Evolutionary conservation across 2,888 invertebrate species (phyloP).

Genomic region (Calameuta pallipes): DNA sequence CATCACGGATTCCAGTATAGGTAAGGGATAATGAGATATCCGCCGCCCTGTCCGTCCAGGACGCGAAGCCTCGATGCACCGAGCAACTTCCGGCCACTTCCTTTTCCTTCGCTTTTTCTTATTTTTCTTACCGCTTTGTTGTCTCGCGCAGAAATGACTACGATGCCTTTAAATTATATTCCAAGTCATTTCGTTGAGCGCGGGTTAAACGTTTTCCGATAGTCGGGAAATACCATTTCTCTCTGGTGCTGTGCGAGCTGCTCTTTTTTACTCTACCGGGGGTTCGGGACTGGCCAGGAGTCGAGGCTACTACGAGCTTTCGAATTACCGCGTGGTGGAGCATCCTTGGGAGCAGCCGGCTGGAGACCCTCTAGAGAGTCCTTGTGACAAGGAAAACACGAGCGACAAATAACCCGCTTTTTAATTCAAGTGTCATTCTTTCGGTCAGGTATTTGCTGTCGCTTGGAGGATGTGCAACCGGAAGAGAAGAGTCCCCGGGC

Average conservation of each 20-base stretch:
- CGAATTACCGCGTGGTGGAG: background rate
- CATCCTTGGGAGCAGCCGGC: background rate
- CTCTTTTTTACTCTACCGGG: background rate
- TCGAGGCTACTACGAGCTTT: background rate
- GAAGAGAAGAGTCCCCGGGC: background rate
- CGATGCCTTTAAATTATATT: slow-evolving; percentile 13
- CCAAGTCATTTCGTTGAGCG: slow-evolving; percentile 10
- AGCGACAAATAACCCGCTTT: slow-evolving; percentile 37
- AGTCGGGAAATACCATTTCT: slow-evolving; percentile 15
- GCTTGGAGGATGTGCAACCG: background rate
- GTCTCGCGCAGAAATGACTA: background rate
- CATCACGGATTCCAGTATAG: slow-evolving; percentile 43
- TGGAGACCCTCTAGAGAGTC: slow-evolving; percentile 9
- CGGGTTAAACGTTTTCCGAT: slow-evolving; percentile 28
- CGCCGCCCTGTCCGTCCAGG: background rate
- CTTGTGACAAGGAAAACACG: slow-evolving; percentile 31
- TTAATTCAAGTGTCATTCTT: slow-evolving; percentile 36
- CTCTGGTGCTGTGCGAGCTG: background rate
- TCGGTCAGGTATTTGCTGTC: background rate
- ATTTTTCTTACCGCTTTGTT: background rate
- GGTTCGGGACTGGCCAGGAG: background rate
- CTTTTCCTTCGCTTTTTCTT: background rate
- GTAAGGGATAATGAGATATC: slow-evolving; percentile 19
- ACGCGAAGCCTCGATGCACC: background rate
- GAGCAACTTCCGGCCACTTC: background rate